A percentile compares a stretch with the other conserved stretches of the same genome.
Conservation (phyloP, 1,140 invertebrate genomes). For the Zaprionus inermis region DNA sequence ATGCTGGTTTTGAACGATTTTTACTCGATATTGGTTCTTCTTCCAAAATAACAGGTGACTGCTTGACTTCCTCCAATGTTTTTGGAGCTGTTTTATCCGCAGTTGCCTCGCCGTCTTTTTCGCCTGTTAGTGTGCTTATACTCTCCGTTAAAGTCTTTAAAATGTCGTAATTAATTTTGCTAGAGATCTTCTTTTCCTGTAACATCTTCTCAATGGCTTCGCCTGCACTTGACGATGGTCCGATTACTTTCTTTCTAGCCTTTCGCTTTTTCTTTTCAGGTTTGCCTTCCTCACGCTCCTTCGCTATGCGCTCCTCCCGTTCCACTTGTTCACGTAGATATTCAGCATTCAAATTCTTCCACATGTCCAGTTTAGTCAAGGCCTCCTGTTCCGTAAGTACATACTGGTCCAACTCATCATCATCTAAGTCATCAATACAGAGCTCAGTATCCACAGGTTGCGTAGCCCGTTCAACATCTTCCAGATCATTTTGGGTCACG, state of each 20-base stretch:
- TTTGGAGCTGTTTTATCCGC: slow-evolving; percentile 36
- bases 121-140: slow-evolving; percentile 45
- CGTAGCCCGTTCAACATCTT: slow-evolving; percentile 66
- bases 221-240: slow-evolving; percentile 91
- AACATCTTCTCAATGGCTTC: slow-evolving; percentile 98
- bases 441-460: slow-evolving; percentile 86
- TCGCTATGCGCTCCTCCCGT: slow-evolving; percentile 90
- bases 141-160: slow-evolving; percentile 88
- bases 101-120: slow-evolving; percentile 22
- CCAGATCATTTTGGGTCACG: slow-evolving; percentile 66
- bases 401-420: slow-evolving; percentile 94
- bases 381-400: slow-evolving; percentile 94
- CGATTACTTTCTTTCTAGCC: slow-evolving; percentile 86
- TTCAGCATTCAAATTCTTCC: slow-evolving; percentile 93
- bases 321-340: slow-evolving; percentile 94
- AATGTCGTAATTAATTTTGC: slow-evolving; percentile 99
- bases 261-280: slow-evolving; percentile 90
- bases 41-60: slow-evolving; percentile 62
- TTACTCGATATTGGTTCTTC: slow-evolving; percentile 64
- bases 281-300: slow-evolving; percentile 91
- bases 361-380: slow-evolving; percentile 91
- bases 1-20: slow-evolving; percentile 56
- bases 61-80: slow-evolving; percentile 52
- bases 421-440: slow-evolving; percentile 92
- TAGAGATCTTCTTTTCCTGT: slow-evolving; percentile 97